Evolutionary conservation across 2,797 vertebrate genomes (phyloP), one percentile per base, ranked within the genome.

Genomic region (Microchirus variegatus): DNA sequence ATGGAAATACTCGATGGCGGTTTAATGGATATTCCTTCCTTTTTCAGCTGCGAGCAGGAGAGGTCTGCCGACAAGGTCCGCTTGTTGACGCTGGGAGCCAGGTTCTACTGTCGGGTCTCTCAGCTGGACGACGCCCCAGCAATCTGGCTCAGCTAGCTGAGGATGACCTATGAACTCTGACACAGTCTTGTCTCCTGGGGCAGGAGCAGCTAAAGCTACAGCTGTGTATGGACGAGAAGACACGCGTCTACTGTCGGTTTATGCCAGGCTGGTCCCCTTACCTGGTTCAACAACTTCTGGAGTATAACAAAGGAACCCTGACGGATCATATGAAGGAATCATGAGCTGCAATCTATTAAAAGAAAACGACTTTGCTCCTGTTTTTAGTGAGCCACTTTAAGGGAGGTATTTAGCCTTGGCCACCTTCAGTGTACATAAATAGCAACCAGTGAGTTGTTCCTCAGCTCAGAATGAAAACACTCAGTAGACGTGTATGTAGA

Each of bases 141-240:
- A 95, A 92, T 89, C 91, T 96, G 63, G 90, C 95, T 77, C 94
- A 95, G 89, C 90, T 96, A 40, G 92, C 91, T 1, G 95, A 97
- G 83, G 95, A 96, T 16, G 95, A 96, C 85, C 91, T 96, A 84
- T 97, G 90, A 94, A 86, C 78, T 67, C 75, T 73, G 60, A 59
- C 10, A 13, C 40, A 13, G 1, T 62, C 43, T 4, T 4, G 56
- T 70, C 53, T 66, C 70, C 58, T 44, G 53, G 58, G 61, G 68
- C 71, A 49, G 61, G 49, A 78, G 76, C 76, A 75, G 74, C 77
- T 71, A 43, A 58, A 5, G 22, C 46, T 36, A 59, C 67, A 57
- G 53, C 75, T 61, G 66, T 51, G 68, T 58, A 69, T n/a, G n/a
- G 70, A 70, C 52, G 61, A 57, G 48, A 71, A n/a, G 57, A 31